Evolutionary conservation across 1,140 invertebrate species (phyloP).

Genomic region (Argopecten irradians): DNA sequence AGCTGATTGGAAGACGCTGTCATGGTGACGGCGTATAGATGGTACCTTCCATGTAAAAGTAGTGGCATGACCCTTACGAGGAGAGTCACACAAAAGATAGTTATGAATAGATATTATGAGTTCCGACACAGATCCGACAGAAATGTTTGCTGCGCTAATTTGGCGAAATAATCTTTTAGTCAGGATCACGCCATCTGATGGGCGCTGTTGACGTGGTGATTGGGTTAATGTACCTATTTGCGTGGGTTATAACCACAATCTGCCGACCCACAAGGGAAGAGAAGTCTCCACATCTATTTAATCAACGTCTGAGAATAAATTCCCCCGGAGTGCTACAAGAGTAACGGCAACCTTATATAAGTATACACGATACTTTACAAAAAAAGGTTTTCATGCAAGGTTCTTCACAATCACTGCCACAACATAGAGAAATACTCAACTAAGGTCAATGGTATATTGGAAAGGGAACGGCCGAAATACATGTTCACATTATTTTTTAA

Average conservation of each 20-base stretch:
- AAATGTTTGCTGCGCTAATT: not conserved
- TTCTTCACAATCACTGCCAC: no score
- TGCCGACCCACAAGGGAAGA: not conserved
- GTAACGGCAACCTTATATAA: no score
- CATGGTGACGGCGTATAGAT: not conserved
- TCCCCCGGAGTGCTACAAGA: no score
- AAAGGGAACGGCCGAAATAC: no score
- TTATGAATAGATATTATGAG: constrained; percentile 13
- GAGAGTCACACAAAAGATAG: not conserved
- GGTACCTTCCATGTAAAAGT: not conserved
- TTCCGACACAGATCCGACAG: not conserved
- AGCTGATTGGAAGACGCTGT: not conserved
- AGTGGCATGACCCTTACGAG: not conserved
- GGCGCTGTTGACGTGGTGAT: not conserved
- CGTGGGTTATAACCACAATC: not conserved
- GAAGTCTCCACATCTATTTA: not conserved
- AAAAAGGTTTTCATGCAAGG: no score
- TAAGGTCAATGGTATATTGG: no score
- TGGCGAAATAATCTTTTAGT: not conserved
- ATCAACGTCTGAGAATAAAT: not conserved
- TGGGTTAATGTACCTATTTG: not conserved
- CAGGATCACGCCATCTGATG: not conserved
- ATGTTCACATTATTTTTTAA: no score
- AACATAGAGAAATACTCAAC: no score
- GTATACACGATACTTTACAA: not conserved